These are phyloP conservation scores for Cheilosia soror DNA, from an alignment of 2,888 invertebrate genomes.

Conservation along the genomic window DNA sequence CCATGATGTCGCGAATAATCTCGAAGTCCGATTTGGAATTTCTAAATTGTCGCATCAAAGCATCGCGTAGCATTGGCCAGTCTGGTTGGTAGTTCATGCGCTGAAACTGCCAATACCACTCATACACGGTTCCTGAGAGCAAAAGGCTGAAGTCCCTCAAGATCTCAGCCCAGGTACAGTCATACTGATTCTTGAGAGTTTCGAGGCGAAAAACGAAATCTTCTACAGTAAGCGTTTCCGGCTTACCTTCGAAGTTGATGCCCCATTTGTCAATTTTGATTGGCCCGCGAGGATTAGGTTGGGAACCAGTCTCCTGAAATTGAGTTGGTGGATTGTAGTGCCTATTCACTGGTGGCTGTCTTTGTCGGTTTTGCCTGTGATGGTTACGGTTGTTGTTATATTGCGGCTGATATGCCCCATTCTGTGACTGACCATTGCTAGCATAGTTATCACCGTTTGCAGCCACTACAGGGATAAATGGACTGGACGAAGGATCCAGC, in stretches of 20 bases:
- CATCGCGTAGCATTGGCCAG: background rate
- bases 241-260: background rate
- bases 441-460: no score
- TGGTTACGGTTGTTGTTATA: no score
- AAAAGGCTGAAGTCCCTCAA: conserved; percentile 1
- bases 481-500: no score
- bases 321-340: no score
- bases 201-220: background rate
- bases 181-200: background rate
- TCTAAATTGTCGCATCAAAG: background rate
- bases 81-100: background rate
- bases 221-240: background rate
- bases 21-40: conserved; percentile 5
- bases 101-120: conserved; percentile 25
- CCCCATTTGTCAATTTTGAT: conserved; percentile 15
- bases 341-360: no score
- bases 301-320: no score
- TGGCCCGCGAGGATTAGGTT: background rate
- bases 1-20: background rate
- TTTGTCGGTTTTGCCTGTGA: no score
- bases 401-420: no score
- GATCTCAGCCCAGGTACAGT: conserved; percentile 22
- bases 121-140: background rate
- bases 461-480: no score
- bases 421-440: no score